Base-by-base conservation (phyloP, 2,797 vertebrate genomes). In the Selene dorsalis region DNA sequence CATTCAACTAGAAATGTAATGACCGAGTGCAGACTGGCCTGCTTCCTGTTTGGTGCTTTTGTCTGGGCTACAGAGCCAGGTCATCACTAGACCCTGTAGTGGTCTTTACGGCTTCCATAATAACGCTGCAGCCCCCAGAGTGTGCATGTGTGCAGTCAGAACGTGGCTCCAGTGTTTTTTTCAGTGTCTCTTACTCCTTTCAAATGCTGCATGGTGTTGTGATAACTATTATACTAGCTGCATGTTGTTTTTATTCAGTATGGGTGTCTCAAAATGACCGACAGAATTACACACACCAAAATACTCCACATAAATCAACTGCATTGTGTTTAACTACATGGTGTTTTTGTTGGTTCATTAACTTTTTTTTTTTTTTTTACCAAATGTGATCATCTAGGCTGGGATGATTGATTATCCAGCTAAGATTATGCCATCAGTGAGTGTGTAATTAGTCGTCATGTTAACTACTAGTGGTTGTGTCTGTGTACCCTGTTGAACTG, bases 1-100 rank as follows among this genome's bases (percentile, higher is more conserved):
- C 52, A 39, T 60, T 73, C 0, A 4, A 39, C 30, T 32, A 26
- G 26, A 53, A 52, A 22, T 71, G 60, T 62, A 63, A 26, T 66
- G 61, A 69, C 77, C 47, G 69, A 71, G 69, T 72, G 38, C 63
- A 43, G 73, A 32, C 75, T 69, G 79, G 62, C 32, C 48, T 77
- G 73, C 69, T 90, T 91, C 90, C 88, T 90, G 86, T 90, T 88
- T 71, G 43, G 56, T 64, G 52, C 72, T 77, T 73, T 77, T 80
- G 75, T 85, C 68, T 82, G 43, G 70, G 26, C 68, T 82, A 57
- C 59, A 56, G 67, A 70, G 75, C 55, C 14, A 9, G 73, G 72
- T 75, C 82, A 86, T 82, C 69, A 62, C 41, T 28, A 72, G 66
- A 69, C 64, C 81, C 55, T 61, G 43, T 60, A 60, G 63, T 79